Evolutionary conservation across 1,140 invertebrate genomes (phyloP), one percentile per base, ranked within the genome.

Genomic region (Platyscapa corneri): DNA sequence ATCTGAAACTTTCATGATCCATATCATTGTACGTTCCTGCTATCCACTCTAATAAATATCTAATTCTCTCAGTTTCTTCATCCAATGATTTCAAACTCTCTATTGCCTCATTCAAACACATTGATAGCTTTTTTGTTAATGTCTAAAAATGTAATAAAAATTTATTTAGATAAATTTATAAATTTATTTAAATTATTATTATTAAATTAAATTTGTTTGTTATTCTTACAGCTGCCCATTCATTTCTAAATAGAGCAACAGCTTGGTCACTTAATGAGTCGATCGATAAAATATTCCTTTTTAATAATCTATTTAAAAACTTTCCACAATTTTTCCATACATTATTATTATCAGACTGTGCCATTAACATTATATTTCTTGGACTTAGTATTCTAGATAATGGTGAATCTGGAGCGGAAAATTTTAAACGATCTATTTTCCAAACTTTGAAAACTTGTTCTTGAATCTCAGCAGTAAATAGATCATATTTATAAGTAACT

Each of bases 221-320:
- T n/a, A n/a, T 56, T 89, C 89, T 90, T 88, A 93, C 92, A 87
- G 86, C 86, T 37, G 93, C 89, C 93, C 94, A 94, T 39, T 94
- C 92, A 46, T 91, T 88, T 86, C 92, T 91, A 39, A 94, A 92
- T 53, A 94, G 88, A 74, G 90, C 90, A 8, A 94, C 89, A 78
- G 91, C 93, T 76, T 94, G 92, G 42, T 93, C 90, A 79, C 93
- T 92, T 18, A 94, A 84, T 81, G 83, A 84, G 10, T 92, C 89
- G 37, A 93, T 87, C n/a, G 88, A 90, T 60, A 94, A 86, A 82
- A 94, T 78, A 34, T 91, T 86, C 78, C 90, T 87, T 3, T 88
- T 88, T 79, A 93, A 90, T 80, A 94, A 85, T 87, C 83, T 88
- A 23, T 89, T 90, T 67, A 93, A 87, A 85, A 93, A 91, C 83